These are phyloP conservation scores for Myoxocephalus aenaeus DNA, from an alignment of 2,797 vertebrate species.

Conservation along the genomic window DNA sequence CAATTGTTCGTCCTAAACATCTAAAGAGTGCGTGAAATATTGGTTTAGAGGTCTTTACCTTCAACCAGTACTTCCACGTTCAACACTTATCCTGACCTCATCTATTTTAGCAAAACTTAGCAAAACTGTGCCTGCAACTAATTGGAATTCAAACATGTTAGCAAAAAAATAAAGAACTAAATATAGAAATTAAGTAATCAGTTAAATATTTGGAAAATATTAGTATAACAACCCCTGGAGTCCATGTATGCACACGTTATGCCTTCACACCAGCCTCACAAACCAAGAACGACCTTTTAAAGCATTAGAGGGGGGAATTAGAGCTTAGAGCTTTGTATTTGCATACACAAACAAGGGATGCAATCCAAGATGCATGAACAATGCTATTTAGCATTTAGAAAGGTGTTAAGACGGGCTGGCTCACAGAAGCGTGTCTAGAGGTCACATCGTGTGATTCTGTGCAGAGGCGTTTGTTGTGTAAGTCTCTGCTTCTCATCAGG, in stretches of 20 bases:
- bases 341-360: constrained; percentile 75
- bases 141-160: not conserved
- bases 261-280: constrained; percentile 38
- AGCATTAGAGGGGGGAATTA: constrained; percentile 58
- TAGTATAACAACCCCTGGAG: constrained; percentile 13
- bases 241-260: constrained; percentile 28
- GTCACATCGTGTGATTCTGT: constrained; percentile 62
- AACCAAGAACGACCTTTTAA: constrained; percentile 74
- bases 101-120: not conserved
- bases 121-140: not conserved
- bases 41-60: not conserved
- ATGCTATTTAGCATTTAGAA: constrained; percentile 82
- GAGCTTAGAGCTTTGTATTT: constrained; percentile 69
- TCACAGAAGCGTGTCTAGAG: constrained; percentile 69
- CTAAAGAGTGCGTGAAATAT: not conserved
- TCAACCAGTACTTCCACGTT: not conserved
- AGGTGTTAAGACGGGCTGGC: constrained; percentile 75
- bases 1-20: not conserved
- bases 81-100: not conserved
- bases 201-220: constrained; percentile 27
- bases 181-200: constrained; percentile 18
- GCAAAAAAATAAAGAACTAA: not conserved
- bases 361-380: constrained; percentile 67
- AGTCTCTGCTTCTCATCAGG: constrained; percentile 61
- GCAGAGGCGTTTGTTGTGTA: constrained; percentile 56